Conservation (phyloP, 2,797 vertebrate genomes). For the Acanthornis magna region DNA sequence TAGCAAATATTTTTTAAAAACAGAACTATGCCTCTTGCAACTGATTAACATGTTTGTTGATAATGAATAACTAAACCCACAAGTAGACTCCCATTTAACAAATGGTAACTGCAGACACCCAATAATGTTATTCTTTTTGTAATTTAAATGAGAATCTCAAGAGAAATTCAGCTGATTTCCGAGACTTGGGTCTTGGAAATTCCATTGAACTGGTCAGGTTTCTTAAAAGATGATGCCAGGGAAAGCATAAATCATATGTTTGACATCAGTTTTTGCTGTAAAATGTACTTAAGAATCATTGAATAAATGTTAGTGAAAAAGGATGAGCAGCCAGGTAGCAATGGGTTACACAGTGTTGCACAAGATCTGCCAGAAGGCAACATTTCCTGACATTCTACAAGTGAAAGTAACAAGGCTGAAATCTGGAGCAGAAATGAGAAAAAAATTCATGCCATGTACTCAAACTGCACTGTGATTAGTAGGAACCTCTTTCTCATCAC, state of each 20-base stretch:
- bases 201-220: background rate
- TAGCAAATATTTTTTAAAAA: background rate
- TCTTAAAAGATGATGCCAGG: background rate
- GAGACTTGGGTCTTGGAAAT: background rate
- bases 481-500: background rate
- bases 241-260: background rate
- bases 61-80: background rate
- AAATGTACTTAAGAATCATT: background rate
- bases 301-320: background rate
- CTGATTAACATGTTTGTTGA: background rate
- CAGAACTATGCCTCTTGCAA: background rate
- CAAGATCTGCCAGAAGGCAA: background rate
- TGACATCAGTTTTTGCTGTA: background rate
- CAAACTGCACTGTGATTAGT: background rate
- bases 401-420: background rate
- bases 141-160: background rate
- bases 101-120: background rate
- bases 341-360: accelerated
- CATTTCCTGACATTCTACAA: background rate
- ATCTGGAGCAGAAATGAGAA: background rate
- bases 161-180: background rate
- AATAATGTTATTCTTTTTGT: background rate
- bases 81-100: background rate
- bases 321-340: background rate
- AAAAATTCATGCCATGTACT: background rate